These are phyloP conservation scores for Hexactinellida sp. DNA, from an alignment of 37 sponge, comb jelly and placozoan species.

Conservation along the genomic window DNA sequence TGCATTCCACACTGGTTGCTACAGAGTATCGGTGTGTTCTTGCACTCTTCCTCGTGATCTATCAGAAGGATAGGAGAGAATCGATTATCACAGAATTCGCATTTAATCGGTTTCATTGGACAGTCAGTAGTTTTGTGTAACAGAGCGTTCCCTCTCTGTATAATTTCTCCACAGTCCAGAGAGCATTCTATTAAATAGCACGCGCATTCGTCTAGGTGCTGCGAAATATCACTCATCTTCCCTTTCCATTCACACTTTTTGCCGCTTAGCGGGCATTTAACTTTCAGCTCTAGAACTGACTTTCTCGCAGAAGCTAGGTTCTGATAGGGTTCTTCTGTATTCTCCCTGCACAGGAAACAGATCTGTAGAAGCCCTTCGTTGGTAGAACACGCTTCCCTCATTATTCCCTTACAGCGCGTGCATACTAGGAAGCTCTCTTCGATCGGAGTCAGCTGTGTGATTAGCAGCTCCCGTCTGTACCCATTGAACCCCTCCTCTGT, in stretches of 20 bases:
- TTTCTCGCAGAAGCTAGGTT: background rate
- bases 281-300: background rate
- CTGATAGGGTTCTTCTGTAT: background rate
- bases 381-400: background rate
- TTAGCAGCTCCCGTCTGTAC: background rate
- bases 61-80: background rate
- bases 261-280: background rate
- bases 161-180: background rate
- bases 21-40: background rate
- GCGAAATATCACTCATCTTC: background rate
- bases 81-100: background rate
- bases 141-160: background rate
- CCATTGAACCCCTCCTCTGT: slow-evolving; percentile 4
- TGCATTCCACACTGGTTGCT: background rate
- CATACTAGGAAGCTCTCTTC: background rate
- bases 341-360: background rate
- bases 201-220: background rate
- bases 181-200: background rate
- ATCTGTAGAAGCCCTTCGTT: background rate
- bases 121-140: background rate
- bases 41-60: background rate
- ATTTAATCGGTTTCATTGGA: background rate
- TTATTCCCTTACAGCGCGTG: background rate
- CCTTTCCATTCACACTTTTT: background rate
- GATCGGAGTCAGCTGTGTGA: background rate